phyloP scores from a whole-genome alignment of 2,888 invertebrate genomes.

The Parascotia fuliginaria region DNA sequence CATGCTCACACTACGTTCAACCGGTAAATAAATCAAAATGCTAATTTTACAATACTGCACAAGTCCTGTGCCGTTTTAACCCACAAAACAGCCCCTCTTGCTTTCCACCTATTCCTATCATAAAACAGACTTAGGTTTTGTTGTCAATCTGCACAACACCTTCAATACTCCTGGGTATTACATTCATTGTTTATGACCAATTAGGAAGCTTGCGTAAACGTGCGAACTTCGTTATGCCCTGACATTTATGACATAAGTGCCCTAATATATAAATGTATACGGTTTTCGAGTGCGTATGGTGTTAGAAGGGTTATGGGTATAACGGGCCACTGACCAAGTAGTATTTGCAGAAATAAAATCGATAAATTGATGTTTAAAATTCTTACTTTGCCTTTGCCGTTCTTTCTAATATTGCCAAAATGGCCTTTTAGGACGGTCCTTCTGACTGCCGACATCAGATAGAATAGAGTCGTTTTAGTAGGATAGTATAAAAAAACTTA shows the following conservation, averaged over 20 bases:
- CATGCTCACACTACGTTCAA: too few relatives aligned
- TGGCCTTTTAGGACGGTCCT: too few relatives aligned
- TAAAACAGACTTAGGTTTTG: slow-evolving; percentile 3
- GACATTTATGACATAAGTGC: slow-evolving; percentile 41
- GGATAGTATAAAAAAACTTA: too few relatives aligned
- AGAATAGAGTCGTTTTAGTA: too few relatives aligned
- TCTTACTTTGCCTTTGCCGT: too few relatives aligned
- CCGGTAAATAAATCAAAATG: not conserved
- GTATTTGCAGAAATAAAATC: not conserved
- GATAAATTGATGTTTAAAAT: too few relatives aligned
- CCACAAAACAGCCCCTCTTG: slow-evolving; percentile 1
- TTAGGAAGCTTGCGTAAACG: slow-evolving; percentile 61
- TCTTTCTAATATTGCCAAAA: too few relatives aligned
- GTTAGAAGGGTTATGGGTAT: not conserved
- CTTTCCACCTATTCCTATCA: slow-evolving; percentile 10
- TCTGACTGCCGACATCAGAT: too few relatives aligned
- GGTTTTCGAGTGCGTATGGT: not conserved
- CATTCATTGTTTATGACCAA: slow-evolving; percentile 61
- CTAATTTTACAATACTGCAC: slow-evolving; percentile 1
- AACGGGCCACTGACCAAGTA: not conserved
- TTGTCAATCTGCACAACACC: not conserved
- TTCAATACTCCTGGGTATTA: not conserved
- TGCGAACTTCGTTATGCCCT: slow-evolving; percentile 54
- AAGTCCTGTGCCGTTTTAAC: slow-evolving; percentile 3
- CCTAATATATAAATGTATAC: slow-evolving; percentile 19